Base-by-base conservation (phyloP, 2,888 invertebrate species). In the Tachina fera region DNA sequence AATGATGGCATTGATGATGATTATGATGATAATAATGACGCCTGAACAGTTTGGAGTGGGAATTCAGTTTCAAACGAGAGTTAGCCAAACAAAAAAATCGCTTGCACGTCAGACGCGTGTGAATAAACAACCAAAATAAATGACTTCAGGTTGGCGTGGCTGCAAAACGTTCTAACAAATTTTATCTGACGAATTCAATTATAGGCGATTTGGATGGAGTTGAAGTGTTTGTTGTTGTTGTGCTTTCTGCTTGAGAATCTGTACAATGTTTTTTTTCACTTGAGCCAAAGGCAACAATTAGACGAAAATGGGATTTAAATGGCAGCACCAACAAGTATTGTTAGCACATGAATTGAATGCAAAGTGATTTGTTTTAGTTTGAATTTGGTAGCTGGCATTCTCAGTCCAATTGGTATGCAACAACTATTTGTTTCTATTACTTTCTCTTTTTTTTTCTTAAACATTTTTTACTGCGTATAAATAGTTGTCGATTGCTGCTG, bases 321-420 rank as follows among this genome's bases (percentile, higher is more conserved):
- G 68, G 49, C 22, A 63, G 22, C 11, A 31, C 61, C 47, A 22
- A 75, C 65, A 65, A 51, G 31, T 70, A 19, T 45, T 67, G 51
- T 19, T 41, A 47, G 14, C 58, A 61, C 68, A 61, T 77, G 84
- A 9, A 43, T 74, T 74, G 81, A 81, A 84, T 84, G 63, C 43
- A 74, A 85, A 85, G 45, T 22, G 60, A 70, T 51, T 65, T 70
- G 41, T 14, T 16, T 56, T 67, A 41, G 11, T 60, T 72, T 63
- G 47, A 56, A 13, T 43, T n/a, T 39, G 39, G 19, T 56, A 22
- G 41, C 0, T 13, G 49, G 31, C 8, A 56, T 53, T 56, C 56
- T 53, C n/a, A 45, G n/a, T 14, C 14, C 39, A 43, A 60, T 60
- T 41, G 41, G 39, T n/a, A 60, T 58, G 60, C 56, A 67, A 67